phyloP scores from a whole-genome alignment of 2,888 invertebrate species.

The Malthinus seriepunctatus region DNA sequence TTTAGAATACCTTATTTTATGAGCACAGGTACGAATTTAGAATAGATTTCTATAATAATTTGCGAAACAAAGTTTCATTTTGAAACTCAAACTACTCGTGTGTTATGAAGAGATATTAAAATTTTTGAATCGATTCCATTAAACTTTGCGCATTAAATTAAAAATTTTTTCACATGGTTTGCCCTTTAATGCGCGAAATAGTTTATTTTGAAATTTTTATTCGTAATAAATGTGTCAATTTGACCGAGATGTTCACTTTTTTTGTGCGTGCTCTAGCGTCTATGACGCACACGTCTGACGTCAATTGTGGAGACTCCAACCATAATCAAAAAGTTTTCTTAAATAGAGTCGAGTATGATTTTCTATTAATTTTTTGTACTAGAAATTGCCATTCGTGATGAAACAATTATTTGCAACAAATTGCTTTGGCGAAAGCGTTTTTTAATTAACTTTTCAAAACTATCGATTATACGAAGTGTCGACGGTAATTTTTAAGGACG shows the following conservation, averaged over 20 bases:
- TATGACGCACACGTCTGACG: constrained; percentile 41
- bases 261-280: constrained; percentile 32
- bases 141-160: neutral
- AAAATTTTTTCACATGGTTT: neutral
- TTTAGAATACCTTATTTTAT: constrained; percentile 98
- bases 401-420: too few species aligned
- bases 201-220: constrained; percentile 18
- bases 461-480: too few species aligned
- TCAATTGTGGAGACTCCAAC: constrained; percentile 36
- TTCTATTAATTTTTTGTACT: neutral
- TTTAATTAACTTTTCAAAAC: too few species aligned
- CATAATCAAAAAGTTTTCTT: constrained; percentile 23
- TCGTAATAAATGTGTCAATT: constrained; percentile 31
- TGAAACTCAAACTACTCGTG: neutral
- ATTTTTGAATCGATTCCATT: neutral
- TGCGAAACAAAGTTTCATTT: neutral
- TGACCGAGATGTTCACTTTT: constrained; percentile 29
- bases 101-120: too few species aligned
- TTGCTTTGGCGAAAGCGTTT: too few species aligned
- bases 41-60: neutral
- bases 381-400: too few species aligned
- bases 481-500: too few species aligned
- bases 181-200: neutral
- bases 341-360: constrained; percentile 26
- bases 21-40: constrained; percentile 79